Conservation (phyloP, 2,113 vertebrate species). For the Dryoscopus gambensis region DNA sequence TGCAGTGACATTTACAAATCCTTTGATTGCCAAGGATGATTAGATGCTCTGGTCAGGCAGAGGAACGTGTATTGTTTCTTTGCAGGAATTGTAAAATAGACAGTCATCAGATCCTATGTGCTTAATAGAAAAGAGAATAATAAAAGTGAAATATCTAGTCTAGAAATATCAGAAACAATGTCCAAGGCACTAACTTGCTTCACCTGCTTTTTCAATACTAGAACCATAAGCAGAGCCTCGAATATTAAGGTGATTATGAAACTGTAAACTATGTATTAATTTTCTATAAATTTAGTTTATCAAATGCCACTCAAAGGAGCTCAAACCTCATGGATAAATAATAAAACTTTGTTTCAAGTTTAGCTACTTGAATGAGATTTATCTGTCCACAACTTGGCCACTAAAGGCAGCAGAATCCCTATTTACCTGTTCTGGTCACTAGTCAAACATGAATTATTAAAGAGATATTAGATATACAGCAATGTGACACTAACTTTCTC, state of each 20-base stretch:
- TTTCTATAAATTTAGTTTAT: background rate
- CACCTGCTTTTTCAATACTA: background rate
- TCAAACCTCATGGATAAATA: background rate
- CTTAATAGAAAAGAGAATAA: background rate
- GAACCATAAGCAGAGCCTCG: background rate
- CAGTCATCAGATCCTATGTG: background rate
- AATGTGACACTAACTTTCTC: background rate
- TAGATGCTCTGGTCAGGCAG: background rate
- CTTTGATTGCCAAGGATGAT: constrained; percentile 34
- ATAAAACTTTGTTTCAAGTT: background rate
- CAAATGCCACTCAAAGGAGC: background rate
- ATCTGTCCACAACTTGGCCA: background rate
- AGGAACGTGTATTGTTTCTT: background rate
- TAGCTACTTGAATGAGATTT: background rate
- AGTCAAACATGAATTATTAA: background rate
- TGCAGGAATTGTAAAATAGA: background rate
- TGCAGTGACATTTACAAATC: constrained; percentile 63
- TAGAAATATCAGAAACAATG: background rate
- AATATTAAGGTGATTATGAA: background rate
- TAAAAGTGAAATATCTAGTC: background rate
- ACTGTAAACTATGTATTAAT: background rate
- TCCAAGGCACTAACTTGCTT: background rate
- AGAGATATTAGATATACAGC: background rate
- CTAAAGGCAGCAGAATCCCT: background rate
- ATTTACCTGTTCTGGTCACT: background rate